Base-by-base conservation (phyloP, 92 coral and sea anemone genomes). In the Porites rus region DNA sequence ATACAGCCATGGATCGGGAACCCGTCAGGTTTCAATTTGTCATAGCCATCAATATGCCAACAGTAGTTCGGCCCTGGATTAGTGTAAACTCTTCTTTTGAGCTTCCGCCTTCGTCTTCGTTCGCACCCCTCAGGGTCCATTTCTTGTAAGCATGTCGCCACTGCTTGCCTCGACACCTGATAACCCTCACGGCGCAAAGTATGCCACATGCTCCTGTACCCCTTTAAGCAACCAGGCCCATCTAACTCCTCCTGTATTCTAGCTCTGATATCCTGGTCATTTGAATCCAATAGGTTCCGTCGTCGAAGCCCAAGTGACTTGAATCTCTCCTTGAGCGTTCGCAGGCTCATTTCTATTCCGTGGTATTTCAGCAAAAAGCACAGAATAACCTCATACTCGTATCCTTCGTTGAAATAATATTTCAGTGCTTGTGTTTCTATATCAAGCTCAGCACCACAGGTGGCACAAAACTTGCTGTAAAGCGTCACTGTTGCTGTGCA, bases 91-190 rank as follows among this genome's bases (percentile, higher is more conserved):
- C 93, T 85, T 85, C 93, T 85, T 80, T 83, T 76, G 5, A 91
- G 82, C 52, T 69, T 56, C 65, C 51, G 74, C 11, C 76, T 58
- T 69, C 82, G 51, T 16, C 89, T 84, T 72, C 31, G 24, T 51
- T 78, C 80, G 75, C 89, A 84, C 16, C 92, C 89, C 22, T 84
- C 86, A 7, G 92, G 92, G 62, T 79, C 92, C 65, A 89, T 80
- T 79, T 84, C 87, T 69, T 77, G 78, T 72, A 89, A 78, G 50
- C 67, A 68, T 38, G 76, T 79, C 59, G 52, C 89, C 65, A 91
- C 89, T 19, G 77, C 81, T 52, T 86, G 87, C 79, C 93, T 58
- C 19, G 85, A 79, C 64, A 84, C 86, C 61, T 76, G 79, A 54
- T 74, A 78, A 61, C 88, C 84, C 74, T 83, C 72, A 51, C 84